Conservation (phyloP, 1,140 invertebrate species). For the Diorhabda elongata region DNA sequence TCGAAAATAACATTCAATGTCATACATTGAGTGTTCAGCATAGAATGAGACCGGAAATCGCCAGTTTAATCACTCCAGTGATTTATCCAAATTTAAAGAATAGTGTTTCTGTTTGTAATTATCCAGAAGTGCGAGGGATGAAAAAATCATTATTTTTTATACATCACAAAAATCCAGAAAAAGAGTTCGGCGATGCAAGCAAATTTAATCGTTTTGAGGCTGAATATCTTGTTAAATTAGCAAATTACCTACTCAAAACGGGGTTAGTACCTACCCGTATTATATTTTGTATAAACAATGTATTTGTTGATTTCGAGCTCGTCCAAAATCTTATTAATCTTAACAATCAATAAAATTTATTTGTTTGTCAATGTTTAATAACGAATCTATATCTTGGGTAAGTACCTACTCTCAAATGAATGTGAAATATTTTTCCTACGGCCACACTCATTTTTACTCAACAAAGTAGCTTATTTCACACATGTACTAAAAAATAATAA, state of each 20-base stretch:
- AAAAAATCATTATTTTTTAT: constrained; percentile 59
- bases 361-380: too few species aligned
- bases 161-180: constrained; percentile 54
- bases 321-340: too few species aligned
- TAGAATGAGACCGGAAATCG: constrained; percentile 64
- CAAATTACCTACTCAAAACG: constrained; percentile 58
- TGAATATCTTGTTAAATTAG: constrained; percentile 53
- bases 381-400: too few species aligned
- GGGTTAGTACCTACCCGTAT: constrained; percentile 23
- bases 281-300: too few species aligned
- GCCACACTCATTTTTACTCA: too few species aligned
- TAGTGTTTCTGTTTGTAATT: constrained; percentile 52
- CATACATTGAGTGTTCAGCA: constrained; percentile 57
- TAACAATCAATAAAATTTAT: too few species aligned
- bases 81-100: constrained; percentile 59
- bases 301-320: too few species aligned
- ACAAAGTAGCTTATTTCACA: too few species aligned
- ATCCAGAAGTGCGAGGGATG: constrained; percentile 51
- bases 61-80: constrained; percentile 55
- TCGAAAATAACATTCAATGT: constrained; percentile 55
- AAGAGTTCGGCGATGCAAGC: constrained; percentile 52
- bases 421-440: too few species aligned
- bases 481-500: too few species aligned
- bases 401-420: too few species aligned
- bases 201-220: constrained; percentile 60